Evolutionary conservation across 2,888 invertebrate species (phyloP).

Genomic region (Copidosoma aretas): DNA sequence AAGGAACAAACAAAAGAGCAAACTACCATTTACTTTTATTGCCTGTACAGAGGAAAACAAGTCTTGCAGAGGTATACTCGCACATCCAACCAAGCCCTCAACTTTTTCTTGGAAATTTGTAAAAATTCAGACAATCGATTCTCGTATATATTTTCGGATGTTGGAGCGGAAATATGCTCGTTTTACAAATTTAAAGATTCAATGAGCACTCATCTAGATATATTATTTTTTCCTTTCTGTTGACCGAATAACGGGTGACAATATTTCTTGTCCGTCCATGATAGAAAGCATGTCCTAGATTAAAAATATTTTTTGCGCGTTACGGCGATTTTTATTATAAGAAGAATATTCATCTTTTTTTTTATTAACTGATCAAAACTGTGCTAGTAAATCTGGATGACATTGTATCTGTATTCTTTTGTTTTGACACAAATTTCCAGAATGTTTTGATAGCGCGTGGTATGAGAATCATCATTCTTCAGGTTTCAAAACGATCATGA

Average conservation of each 20-base stretch:
- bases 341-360: background rate
- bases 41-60: conserved; percentile 53
- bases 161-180: conserved; percentile 46
- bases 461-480: no score
- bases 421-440: no score
- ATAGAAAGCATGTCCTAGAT: conserved; percentile 25
- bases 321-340: background rate
- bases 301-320: background rate
- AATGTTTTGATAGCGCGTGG: no score
- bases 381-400: no score
- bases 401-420: no score
- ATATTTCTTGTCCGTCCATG: conserved; percentile 15
- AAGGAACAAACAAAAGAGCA: conserved; percentile 56
- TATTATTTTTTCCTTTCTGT: conserved; percentile 19
- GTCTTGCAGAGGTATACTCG: conserved; percentile 44
- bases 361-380: no score
- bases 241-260: background rate
- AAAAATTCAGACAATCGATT: conserved; percentile 31
- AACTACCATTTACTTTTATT: conserved; percentile 44
- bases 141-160: conserved; percentile 48
- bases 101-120: conserved; percentile 13
- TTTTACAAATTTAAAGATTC: conserved; percentile 47
- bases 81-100: conserved; percentile 46
- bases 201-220: conserved; percentile 23
- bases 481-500: no score